A percentile compares a stretch with the other conserved stretches of the same genome.
These are phyloP conservation scores for Chesias legatella DNA, from an alignment of 2,888 invertebrate genomes.

Conservation along the genomic window DNA sequence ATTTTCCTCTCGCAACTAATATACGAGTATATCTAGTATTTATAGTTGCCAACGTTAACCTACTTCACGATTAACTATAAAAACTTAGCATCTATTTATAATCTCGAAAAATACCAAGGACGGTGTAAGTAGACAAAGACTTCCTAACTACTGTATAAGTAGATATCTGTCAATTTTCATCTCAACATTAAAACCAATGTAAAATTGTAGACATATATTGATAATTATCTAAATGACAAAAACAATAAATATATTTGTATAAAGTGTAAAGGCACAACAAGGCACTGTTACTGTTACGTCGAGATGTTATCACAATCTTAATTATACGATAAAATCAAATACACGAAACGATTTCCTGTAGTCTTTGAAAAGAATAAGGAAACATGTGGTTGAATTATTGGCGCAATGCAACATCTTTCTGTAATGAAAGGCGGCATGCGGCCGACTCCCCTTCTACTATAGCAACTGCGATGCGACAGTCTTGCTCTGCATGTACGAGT, in stretches of 20 bases:
- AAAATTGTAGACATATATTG: constrained; percentile 64
- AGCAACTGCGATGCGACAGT: constrained; percentile 45
- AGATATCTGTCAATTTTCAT: constrained; percentile 59
- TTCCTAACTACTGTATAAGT: constrained; percentile 61
- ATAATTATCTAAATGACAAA: constrained; percentile 68
- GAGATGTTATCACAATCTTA: constrained; percentile 77
- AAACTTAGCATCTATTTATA: constrained; percentile 69
- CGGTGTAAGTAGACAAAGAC: constrained; percentile 76
- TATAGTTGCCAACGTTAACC: constrained; percentile 65
- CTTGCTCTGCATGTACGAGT: constrained; percentile 31
- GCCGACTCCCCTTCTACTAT: constrained; percentile 31
- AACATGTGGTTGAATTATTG: constrained; percentile 50
- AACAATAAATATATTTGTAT: constrained; percentile 67
- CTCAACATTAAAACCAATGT: constrained; percentile 60
- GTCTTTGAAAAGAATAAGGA: constrained; percentile 68
- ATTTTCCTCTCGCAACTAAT: constrained; percentile 45
- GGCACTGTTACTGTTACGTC: constrained; percentile 76
- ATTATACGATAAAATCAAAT: constrained; percentile 52
- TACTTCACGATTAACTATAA: constrained; percentile 63
- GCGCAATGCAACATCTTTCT: constrained; percentile 65
- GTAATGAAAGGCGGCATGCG: constrained; percentile 66
- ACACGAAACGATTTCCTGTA: constrained; percentile 60
- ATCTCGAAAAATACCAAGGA: constrained; percentile 79
- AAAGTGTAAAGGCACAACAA: constrained; percentile 73
- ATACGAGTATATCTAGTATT: constrained; percentile 38